Evolutionary conservation across 2,113 vertebrate genomes (phyloP).

Genomic region (Saccopteryx bilineata): DNA sequence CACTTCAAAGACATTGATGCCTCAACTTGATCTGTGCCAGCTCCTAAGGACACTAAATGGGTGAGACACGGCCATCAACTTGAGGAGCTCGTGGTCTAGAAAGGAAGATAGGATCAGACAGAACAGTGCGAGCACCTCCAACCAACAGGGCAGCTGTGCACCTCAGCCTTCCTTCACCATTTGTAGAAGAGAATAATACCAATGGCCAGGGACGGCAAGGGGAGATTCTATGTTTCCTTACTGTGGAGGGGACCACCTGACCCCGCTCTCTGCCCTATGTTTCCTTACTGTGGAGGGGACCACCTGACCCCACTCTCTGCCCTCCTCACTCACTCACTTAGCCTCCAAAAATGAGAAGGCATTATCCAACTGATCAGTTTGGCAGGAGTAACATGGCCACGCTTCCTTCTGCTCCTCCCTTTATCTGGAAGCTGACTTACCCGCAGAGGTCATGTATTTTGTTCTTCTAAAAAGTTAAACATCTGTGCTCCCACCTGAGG

Average conservation of each 20-base stretch:
- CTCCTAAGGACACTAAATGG: not conserved
- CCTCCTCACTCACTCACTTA: not conserved
- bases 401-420: not conserved
- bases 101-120: not conserved
- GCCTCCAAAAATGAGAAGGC: not conserved
- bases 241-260: not conserved
- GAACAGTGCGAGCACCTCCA: not conserved
- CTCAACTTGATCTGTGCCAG: not conserved
- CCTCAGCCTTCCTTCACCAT: not conserved
- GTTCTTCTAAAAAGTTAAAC: not conserved
- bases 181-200: not conserved
- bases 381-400: not conserved
- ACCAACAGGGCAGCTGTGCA: not conserved
- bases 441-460: not conserved
- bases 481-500: rapidly evolving
- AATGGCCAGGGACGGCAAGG: too few species aligned
- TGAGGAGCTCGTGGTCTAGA: not conserved
- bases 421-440: not conserved
- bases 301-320: not conserved
- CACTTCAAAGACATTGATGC: not conserved
- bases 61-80: not conserved
- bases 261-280: too few species aligned
- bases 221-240: too few species aligned
- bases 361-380: not conserved
- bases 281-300: not conserved